A percentile compares a stretch with the other conserved stretches of the same genome.
These are phyloP conservation scores for Lycocerus yunnanus DNA, from an alignment of 2,888 invertebrate species.

Conservation along the genomic window DNA sequence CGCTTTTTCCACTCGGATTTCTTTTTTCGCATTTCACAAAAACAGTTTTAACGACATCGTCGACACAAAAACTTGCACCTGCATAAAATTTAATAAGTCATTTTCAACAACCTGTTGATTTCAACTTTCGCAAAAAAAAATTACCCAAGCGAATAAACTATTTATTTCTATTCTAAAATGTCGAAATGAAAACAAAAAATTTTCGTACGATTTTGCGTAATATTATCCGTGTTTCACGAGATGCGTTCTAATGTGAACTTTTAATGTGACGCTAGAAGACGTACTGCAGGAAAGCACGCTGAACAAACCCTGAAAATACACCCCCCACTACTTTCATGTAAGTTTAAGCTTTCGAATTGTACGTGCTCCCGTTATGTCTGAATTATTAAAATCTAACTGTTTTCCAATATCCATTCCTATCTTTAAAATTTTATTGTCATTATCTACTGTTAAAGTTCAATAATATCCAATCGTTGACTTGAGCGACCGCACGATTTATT, in stretches of 20 bases:
- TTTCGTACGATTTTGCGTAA: not conserved
- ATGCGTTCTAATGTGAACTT: conserved; percentile 7
- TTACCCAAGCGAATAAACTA: not conserved
- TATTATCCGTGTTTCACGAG: not conserved
- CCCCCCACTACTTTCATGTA: conserved; percentile 12
- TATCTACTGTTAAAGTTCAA: conserved; percentile 3
- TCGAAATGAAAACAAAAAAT: not conserved
- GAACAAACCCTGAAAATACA: conserved; percentile 18
- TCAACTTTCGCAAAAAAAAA: not conserved
- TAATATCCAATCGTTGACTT: not conserved
- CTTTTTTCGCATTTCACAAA: conserved; percentile 17
- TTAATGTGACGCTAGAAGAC: conserved; percentile 9
- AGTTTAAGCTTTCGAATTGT: not conserved
- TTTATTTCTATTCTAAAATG: not conserved
- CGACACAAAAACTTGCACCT: not conserved
- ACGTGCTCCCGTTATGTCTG: not conserved
- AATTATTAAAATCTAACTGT: not conserved
- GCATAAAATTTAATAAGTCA: not conserved
- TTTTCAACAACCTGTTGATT: conserved; percentile 5
- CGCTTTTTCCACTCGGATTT: conserved; percentile 10
- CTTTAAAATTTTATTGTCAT: not conserved
- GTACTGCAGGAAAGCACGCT: conserved; percentile 19
- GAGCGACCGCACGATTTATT: not conserved
- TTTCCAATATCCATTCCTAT: not conserved
- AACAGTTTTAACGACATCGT: not conserved